Evolutionary conservation across 1,140 invertebrate genomes (phyloP), one percentile per base, ranked within the genome.

Genomic region (Stenopsyche tienmushanensis): DNA sequence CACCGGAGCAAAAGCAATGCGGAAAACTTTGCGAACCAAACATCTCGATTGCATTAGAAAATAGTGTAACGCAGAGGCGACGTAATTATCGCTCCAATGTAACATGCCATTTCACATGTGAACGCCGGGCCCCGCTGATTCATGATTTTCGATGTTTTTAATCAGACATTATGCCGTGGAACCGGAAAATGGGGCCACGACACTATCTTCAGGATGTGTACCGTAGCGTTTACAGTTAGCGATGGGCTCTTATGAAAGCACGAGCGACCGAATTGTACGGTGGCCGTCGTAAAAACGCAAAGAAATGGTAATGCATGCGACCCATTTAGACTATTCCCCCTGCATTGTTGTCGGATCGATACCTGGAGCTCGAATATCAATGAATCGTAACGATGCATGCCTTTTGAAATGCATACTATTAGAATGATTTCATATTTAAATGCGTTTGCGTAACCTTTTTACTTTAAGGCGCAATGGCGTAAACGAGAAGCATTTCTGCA

Each of bases 1-100:
- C 54, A 57, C 8, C 34, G 52, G 13, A 3, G 41, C 13, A 34
- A 44, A 49, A 60, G 59, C 47, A 62, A 62, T 62, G 59, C 59
- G 59, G 59, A 50, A 62, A 62, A 62, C 20, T 62, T 62, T 50
- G 59, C 59, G 26, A 62, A 62, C 25, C 49, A 62, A 62, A 62
- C 45, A 62, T 52, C 59, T 62, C 45, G 59, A 62, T 62, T 62
- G 59, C 49, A 52, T 23, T 62, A 39, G 45, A 50, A 62, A 62
- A 62, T 44, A 60, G 25, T 29, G 45, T 39, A 60, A 59, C 34
- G 42, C 10, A 13, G 10, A 17, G 54, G 18, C 34, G 54, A 57
- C 54, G 54, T 57, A 57, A 57, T 39, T 57, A 57, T 57, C 54
- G 54, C 54, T 23, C 45, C 17, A 2, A 8, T 2, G 50, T n/a